Conservation (phyloP, 2,113 vertebrate species). For the Phyllostomus discolor region DNA sequence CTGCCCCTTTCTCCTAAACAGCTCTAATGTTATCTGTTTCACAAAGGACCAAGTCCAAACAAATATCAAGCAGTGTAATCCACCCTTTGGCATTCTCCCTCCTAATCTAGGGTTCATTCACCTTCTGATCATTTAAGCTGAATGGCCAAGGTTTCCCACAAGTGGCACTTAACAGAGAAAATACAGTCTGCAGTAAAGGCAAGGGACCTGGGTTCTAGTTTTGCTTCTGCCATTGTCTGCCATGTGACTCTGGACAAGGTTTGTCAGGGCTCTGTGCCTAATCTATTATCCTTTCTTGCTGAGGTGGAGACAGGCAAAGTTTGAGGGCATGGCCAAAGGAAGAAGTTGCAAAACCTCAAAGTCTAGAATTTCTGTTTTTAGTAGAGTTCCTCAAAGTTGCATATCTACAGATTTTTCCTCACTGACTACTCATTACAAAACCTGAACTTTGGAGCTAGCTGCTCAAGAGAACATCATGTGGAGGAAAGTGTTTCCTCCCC, state of each 20-base stretch:
- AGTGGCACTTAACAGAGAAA: neutral
- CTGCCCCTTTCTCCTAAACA: neutral
- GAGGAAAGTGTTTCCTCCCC: neutral
- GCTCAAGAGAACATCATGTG: neutral
- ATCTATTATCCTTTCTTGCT: neutral
- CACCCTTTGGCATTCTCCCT: neutral
- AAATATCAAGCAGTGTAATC: accelerated
- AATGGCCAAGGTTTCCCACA: neutral
- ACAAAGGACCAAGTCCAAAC: neutral
- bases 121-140: neutral
- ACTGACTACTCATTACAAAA: neutral
- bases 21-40: neutral
- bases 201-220: neutral
- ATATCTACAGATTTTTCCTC: conserved; percentile 31
- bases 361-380: conserved; percentile 32
- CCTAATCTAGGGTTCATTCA: neutral
- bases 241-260: neutral
- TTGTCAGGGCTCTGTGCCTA: neutral
- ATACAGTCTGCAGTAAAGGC: neutral
- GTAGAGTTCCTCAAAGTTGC: neutral
- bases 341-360: neutral
- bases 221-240: neutral
- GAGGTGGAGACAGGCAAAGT: neutral
- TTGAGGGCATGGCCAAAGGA: neutral
- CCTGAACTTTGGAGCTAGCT: conserved; percentile 7